Conservation (phyloP, 2,113 vertebrate species). For the Siphamia tubifer region DNA sequence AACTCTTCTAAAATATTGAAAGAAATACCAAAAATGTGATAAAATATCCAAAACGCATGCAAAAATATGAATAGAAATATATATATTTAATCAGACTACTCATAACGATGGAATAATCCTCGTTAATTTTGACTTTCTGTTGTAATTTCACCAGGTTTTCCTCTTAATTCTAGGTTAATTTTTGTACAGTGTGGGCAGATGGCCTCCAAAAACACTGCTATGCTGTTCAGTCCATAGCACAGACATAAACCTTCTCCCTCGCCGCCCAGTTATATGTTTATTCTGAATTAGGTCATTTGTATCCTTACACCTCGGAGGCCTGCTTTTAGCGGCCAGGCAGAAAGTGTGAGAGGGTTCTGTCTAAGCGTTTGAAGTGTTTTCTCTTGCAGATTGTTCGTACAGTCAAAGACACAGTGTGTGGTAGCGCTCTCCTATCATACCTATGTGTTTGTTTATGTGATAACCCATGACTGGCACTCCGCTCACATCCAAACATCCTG, state of each 20-base stretch:
- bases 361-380: slow-evolving; percentile 17
- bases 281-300: slow-evolving; percentile 69
- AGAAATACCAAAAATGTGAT: no score
- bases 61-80: no score
- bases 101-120: no score
- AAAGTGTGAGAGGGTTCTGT: slow-evolving; percentile 46
- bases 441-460: slow-evolving; percentile 61
- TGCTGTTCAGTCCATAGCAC: slow-evolving; percentile 41
- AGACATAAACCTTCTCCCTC: slow-evolving; percentile 44
- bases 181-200: no score
- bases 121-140: no score
- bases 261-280: slow-evolving; percentile 51
- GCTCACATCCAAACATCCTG: slow-evolving; percentile 56
- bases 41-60: no score
- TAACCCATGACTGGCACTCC: slow-evolving; percentile 31
- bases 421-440: background rate
- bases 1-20: no score
- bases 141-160: no score
- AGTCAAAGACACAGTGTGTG: slow-evolving; percentile 15
- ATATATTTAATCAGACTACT: no score
- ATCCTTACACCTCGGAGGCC: slow-evolving; percentile 56
- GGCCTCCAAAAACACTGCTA: slow-evolving; percentile 47
- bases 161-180: no score
- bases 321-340: slow-evolving; percentile 35
- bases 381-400: background rate